Base-by-base conservation (phyloP, 2,797 vertebrate genomes). In the Orientallactaga sibirica region DNA sequence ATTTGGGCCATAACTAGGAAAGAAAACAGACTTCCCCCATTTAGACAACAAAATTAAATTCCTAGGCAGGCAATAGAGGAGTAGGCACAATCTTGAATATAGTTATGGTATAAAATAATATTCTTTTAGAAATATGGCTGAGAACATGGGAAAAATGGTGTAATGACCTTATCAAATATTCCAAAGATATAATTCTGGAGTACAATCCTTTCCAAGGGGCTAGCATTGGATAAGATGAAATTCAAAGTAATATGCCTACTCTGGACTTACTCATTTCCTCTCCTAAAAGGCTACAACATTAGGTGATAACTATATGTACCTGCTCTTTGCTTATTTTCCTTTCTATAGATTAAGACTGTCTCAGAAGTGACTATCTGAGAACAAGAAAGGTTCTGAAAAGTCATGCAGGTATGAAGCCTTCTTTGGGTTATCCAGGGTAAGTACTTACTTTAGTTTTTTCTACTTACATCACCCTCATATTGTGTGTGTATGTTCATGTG, bases 31-130 rank as follows among this genome's bases (percentile, higher is more conserved):
- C 97, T 96, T 97, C 87, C 92, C 88, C 97, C 95, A 97, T 98
- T 97, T 95, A 94, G 95, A 97, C 70, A 97, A 96, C 81, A 94
- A 96, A 98, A 98, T 98, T 97, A 98, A 98, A 98, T 98, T 97
- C 91, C 87, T 96, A 94, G 84, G 90, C 96, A 98, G 94, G 96
- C 94, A 91, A 81, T 16, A 55, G 89, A 97, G 92, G 96, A 97
- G 95, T 86, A 96, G 97, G 96, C 95, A 94, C 87, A 94, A 93
- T 71, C 74, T 2, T 12, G 97, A 98, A 95, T 96, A 80, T 91
- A 95, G 96, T 97, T 97, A 94, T 86, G 94, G 87, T 79, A 96
- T 88, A 96, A 96, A 97, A 97, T 97, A 92, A 97, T 88, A 93
- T 68, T 90, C 86, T 95, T 33, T 62, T 83, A 33, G 88, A 94